Base-by-base conservation (phyloP, 2,888 invertebrate species). In the Augochlorella aurata region DNA sequence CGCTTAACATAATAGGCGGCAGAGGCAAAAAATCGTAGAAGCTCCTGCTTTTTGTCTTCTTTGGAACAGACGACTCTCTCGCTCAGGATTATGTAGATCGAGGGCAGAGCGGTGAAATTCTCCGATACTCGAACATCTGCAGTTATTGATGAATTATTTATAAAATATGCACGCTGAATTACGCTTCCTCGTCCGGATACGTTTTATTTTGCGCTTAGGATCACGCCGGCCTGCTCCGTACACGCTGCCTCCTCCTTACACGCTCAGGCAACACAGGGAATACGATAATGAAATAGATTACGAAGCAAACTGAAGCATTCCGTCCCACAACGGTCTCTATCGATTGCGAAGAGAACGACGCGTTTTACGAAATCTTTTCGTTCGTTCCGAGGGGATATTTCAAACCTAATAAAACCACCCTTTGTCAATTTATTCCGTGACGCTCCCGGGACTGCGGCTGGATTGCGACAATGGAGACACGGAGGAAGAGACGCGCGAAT, bases 131-230 rank as follows among this genome's bases (percentile, higher is more conserved):
- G 38, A 63, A 38, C 38, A 63, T 63, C 38, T 38, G 38, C 16
- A 38, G 63, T 63, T 63, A 38, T 63, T 63, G 63, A 63, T 63
- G 63, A 38, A 63, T 63, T 63, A 63, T 63, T 38, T 29, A 63
- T 63, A 38, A 29, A 63, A 63, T 38, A 38, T 29, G 18, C 29
- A 38, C 38, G 18, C 18, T 16, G 38, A 63, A 38, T 38, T 38
- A 18, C 38, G 18, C 18, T 18, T 38, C 18, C 38, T 18, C 18
- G 18, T 18, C 38, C 9, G 38, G 8, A 38, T 9, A 18, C 29
- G 61, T 63, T 38, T 38, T 63, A 4, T 18, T 63, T 38, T 18
- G 16, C 18, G 58, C 2, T 24, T 24, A 8, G 18, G 18, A 38
- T 63, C 38, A 38, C 38, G 18, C 18, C 18, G 18, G 7, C 7